Base-by-base conservation (phyloP, 2,888 invertebrate species). In the Hedya salicella region DNA sequence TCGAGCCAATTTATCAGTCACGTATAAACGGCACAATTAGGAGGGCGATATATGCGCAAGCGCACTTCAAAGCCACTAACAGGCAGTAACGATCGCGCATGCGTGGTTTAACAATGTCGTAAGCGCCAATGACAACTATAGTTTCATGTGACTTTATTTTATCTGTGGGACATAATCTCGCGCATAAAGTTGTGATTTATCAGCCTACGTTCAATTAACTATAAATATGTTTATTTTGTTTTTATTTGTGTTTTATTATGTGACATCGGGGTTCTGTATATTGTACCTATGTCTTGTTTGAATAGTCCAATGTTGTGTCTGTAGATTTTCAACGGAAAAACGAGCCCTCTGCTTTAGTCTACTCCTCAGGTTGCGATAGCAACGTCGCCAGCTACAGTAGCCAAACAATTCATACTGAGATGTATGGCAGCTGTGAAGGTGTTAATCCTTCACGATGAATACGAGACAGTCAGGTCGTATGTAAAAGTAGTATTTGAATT, bases 131-230 rank as follows among this genome's bases (percentile, higher is more conserved):
- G 3, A 14, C 13, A 4, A 3, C 19, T 0, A n/a, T 14, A 25
- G n/a, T 50, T 9, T 17, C 65, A 17, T 53, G 44, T 8, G 59
- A 8, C 59, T 14, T 30, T 60, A 16, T n/a, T 19, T 16, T n/a
- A 8, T 80, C 80, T 81, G 81, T 82, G 80, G 70, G 66, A 80
- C 76, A 79, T 77, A 74, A 81, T 80, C 75, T 75, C 69, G 75
- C 56, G 63, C 80, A 78, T 84, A 86, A 86, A 83, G 78, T 77
- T 78, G 74, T 81, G 81, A 88, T 87, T 87, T 86, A 85, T 76
- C 70, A 65, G 70, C 64, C 68, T 70, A 74, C 85, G 79, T 88
- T 88, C 87, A 89, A 90, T 90, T 89, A 89, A 76, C 80, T 76
- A 72, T 80, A 78, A 80, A 73, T 73, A 77, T 78, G 73, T 80